Percentiles rank a stretch among this genome's conserved stretches.
phyloP scores from a whole-genome alignment of 2,113 vertebrate species.

The Isichthys henryi region DNA sequence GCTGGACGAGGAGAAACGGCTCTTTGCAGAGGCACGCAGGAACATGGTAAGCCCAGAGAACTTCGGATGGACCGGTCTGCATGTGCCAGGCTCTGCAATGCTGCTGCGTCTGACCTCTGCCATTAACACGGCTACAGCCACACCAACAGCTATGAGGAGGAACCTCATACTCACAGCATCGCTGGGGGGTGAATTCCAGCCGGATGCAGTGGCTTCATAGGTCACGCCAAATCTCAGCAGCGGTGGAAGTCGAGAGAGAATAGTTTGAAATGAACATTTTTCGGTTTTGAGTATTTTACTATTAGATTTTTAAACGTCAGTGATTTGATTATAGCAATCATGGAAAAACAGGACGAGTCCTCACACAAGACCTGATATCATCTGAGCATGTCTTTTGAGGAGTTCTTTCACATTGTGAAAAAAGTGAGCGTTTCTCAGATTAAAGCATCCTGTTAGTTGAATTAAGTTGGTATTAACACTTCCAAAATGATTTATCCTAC shows the following conservation, averaged over 20 bases:
- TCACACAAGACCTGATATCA: slow-evolving; percentile 23
- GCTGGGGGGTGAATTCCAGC: neutral
- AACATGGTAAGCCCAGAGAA: slow-evolving; percentile 55
- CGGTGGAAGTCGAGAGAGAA: neutral
- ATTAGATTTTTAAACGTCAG: neutral
- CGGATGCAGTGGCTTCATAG: neutral
- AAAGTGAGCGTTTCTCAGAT: neutral
- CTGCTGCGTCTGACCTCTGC: neutral
- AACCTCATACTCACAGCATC: neutral
- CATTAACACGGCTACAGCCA: neutral
- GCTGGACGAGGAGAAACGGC: slow-evolving; percentile 66
- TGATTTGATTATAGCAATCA: neutral
- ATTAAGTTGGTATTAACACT: neutral
- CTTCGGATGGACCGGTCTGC: neutral
- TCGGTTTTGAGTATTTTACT: neutral
- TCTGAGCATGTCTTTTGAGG: slow-evolving; percentile 23
- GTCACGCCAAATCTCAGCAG: neutral
- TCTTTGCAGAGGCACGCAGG: slow-evolving; percentile 69
- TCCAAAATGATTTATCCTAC: neutral
- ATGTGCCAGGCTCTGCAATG: neutral
- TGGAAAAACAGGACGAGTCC: no score
- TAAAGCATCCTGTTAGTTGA: neutral
- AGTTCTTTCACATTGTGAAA: neutral
- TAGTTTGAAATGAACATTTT: neutral
- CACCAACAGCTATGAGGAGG: neutral